Base-by-base conservation (phyloP, 2,797 vertebrate species). In the Enoplosus armatus region DNA sequence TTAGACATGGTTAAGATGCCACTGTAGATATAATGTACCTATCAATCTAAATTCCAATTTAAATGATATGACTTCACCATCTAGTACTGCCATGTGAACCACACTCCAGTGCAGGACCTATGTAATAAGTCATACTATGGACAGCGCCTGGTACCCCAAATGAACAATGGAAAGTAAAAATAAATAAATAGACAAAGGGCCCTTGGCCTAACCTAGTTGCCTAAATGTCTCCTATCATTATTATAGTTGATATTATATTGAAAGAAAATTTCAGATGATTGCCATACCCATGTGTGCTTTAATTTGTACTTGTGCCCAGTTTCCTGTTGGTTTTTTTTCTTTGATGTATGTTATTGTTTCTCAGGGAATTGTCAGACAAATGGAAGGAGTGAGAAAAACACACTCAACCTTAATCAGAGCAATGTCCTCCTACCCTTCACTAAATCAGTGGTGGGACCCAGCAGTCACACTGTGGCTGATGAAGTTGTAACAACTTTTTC, bases 371-470 rank as follows among this genome's bases (percentile, higher is more conserved):
- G 56, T 69, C 70, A 54, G 71, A 58, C 51, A 16, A 77, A 64
- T 68, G 47, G 48, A 82, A 64, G 24, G 43, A 85, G 51, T 70
- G 69, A 83, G 56, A 84, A 72, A 84, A 80, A 77, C 47, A 72
- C 82, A 75, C 69, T 61, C 43, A 61, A 54, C 71, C 72, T 70
- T 80, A 80, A 84, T 90, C 79, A 83, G 77, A 79, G 68, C 79
- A 82, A 61, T 83, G 74, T 86, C 72, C 66, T 88, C 48, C 53
- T 31, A 22, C 67, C 79, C 60, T 58, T 66, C 60, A 77, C 75
- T 90, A 89, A 90, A 93, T 93, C 85, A 91, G 75, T 82, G 55
- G 51, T 64, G 58, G 61, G 63, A 75, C 41, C 62, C 37, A 27
- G 48, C 72, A 83, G 83, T 90, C 86, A 86, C 82, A 83, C 67